Percentiles rank a stretch among this genome's conserved stretches.
Evolutionary conservation across 30 jellyfish, hydroid and myxozoan genomes (phyloP).

Genomic region (Aurelia sp.): DNA sequence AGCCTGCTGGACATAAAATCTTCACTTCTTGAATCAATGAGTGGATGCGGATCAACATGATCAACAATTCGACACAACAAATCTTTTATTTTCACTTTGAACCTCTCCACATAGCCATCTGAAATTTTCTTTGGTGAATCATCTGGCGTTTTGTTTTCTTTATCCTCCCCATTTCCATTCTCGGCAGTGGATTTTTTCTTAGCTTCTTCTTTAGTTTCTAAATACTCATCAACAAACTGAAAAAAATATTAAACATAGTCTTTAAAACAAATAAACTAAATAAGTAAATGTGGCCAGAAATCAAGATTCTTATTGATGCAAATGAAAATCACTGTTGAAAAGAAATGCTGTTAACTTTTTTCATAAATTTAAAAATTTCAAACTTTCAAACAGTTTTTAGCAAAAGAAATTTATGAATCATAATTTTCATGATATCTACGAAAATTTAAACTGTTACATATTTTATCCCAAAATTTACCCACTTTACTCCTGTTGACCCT

Average conservation of each 20-base stretch:
- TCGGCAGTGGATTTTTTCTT: slow-evolving; percentile 27
- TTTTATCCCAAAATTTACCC: too few species aligned
- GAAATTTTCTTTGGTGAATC: slow-evolving; percentile 36
- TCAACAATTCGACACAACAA: slow-evolving; percentile 75
- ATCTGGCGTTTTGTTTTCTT: slow-evolving; percentile 24
- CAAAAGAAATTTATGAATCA: too few species aligned
- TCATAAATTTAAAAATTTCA: too few species aligned
- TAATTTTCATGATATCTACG: too few species aligned
- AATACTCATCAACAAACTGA: slow-evolving; percentile 56
- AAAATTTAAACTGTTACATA: too few species aligned
- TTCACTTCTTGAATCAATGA: slow-evolving; percentile 84
- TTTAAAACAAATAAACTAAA: too few species aligned
- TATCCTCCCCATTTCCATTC: slow-evolving; percentile 4
- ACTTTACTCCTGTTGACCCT: too few species aligned
- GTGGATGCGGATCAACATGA: slow-evolving; percentile 85
- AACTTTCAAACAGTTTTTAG: too few species aligned
- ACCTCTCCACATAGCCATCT: slow-evolving; percentile 46
- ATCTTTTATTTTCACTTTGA: slow-evolving; percentile 64
- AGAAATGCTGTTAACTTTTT: too few species aligned
- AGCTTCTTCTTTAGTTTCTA: slow-evolving; percentile 33
- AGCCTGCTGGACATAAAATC: slow-evolving; percentile 93
- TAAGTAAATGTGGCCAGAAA: too few species aligned
- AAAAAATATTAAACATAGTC: neutral
- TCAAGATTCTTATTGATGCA: too few species aligned
- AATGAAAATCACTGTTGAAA: too few species aligned